Evolutionary conservation across 2,797 vertebrate species (phyloP), one percentile per base, ranked within the genome.

Genomic region (Hafferia zeledoni): DNA sequence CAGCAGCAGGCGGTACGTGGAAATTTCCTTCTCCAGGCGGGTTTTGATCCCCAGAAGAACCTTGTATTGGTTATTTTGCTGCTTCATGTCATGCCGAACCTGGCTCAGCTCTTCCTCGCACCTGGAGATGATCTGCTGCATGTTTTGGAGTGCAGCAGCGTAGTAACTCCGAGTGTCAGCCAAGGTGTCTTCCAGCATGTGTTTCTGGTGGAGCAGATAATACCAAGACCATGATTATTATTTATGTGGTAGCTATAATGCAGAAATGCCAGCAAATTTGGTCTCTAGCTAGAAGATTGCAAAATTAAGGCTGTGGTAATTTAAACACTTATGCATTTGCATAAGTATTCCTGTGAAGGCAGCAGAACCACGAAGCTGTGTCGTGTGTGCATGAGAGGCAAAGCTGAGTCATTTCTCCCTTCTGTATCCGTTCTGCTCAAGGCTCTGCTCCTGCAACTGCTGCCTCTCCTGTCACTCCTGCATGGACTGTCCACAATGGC

Each of bases 11-110:
- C 97, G 94, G 88, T 98, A 98, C 5, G 98, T 98, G 92, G 97
- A 87, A 44, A 98, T 98, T 93, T 98, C 98, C 90, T 98, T 98
- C 96, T 98, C 98, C 75, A 98, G 95, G 70, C 98, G 98, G 11
- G 93, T 98, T 96, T 98, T 98, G 96, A 98, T 98, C 91, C 98
- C 98, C 20, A 98, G 97, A 27, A 98, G 97, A 77, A 98, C 84
- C 50, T 96, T 97, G 65, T 97, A 98, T 22, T 98, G 97, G 2
- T 85, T 97, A 56, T 96, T 98, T 90, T 98, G 98, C 64, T 88
- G 87, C 90, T 97, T 98, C 25, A 98, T 95, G 59, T 98, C 98
- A 0, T 85, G 91, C 4, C 97, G 98, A 6, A 98, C 88, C 80
- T 97, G 94, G 31, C 57, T 86, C 25, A 98, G 87, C 46, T 98